phyloP scores from a whole-genome alignment of 2,797 vertebrate species.

The Hyperoplus lanceolatus region DNA sequence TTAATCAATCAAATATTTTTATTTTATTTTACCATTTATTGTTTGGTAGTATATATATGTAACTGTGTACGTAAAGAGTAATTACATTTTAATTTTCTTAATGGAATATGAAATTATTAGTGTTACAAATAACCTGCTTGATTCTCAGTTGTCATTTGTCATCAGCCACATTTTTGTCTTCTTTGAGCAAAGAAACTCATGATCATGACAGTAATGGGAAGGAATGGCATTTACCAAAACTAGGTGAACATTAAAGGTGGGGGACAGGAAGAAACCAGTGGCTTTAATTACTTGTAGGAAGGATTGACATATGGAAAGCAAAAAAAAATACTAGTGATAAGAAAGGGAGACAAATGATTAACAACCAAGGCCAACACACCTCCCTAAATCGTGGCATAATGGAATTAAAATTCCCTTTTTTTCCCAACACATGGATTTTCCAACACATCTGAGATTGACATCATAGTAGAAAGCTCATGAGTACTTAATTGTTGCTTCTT shows the following conservation, averaged over 20 bases:
- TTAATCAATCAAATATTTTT: too few relatives aligned
- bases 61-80: too few relatives aligned
- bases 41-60: too few relatives aligned
- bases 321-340: slow-evolving; percentile 12
- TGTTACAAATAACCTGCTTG: not conserved
- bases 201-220: slow-evolving; percentile 37
- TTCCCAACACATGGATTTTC: slow-evolving; percentile 24
- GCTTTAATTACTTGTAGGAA: slow-evolving; percentile 47
- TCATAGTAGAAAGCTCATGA: slow-evolving; percentile 37
- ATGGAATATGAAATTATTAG: not conserved
- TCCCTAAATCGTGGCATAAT: slow-evolving; percentile 16
- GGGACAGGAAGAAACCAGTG: slow-evolving; percentile 41
- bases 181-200: slow-evolving; percentile 16
- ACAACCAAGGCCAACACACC: slow-evolving; percentile 42
- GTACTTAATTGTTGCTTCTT: slow-evolving; percentile 38
- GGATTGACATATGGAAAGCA: slow-evolving; percentile 38
- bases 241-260: slow-evolving; percentile 33
- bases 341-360: slow-evolving; percentile 47
- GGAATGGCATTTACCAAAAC: slow-evolving; percentile 26
- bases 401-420: slow-evolving; percentile 31
- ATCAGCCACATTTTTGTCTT: slow-evolving; percentile 28
- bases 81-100: not conserved
- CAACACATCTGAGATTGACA: slow-evolving; percentile 30
- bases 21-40: too few relatives aligned
- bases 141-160: slow-evolving; percentile 29